These are phyloP conservation scores for Holocentrus rufus DNA, from an alignment of 2,797 vertebrate species.

Conservation along the genomic window DNA sequence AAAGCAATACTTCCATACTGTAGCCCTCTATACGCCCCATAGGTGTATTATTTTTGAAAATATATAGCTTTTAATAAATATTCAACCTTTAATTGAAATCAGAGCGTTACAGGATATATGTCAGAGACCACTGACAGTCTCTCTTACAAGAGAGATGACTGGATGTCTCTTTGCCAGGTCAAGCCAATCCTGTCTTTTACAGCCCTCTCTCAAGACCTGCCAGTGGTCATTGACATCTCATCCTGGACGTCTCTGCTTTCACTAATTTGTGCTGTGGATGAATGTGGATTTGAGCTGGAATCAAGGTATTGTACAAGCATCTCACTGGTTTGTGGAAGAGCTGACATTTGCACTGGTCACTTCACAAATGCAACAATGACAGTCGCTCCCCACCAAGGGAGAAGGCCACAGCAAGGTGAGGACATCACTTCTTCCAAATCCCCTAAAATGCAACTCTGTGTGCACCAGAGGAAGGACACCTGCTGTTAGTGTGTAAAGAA, in stretches of 20 bases:
- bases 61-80: too few species aligned
- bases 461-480: slow-evolving; percentile 9
- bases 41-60: too few species aligned
- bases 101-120: neutral
- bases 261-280: slow-evolving; percentile 6
- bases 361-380: too few species aligned
- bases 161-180: neutral
- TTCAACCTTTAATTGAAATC: too few species aligned
- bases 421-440: neutral
- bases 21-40: too few species aligned
- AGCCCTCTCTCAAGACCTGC: slow-evolving; percentile 6
- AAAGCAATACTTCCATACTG: too few species aligned
- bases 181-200: slow-evolving; percentile 5
- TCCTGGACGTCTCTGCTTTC: neutral
- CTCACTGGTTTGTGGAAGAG: too few species aligned
- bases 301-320: neutral
- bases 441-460: neutral
- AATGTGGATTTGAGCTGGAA: slow-evolving; percentile 5
- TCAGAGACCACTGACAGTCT: too few species aligned
- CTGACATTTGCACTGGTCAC: too few species aligned
- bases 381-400: too few species aligned
- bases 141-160: too few species aligned
- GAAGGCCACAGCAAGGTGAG: too few species aligned
- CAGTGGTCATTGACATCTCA: slow-evolving; percentile 7
- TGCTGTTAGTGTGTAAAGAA: slow-evolving; percentile 7